Evolutionary conservation across 2,888 invertebrate genomes (phyloP).

Genomic region (Mimachlamys varia): DNA sequence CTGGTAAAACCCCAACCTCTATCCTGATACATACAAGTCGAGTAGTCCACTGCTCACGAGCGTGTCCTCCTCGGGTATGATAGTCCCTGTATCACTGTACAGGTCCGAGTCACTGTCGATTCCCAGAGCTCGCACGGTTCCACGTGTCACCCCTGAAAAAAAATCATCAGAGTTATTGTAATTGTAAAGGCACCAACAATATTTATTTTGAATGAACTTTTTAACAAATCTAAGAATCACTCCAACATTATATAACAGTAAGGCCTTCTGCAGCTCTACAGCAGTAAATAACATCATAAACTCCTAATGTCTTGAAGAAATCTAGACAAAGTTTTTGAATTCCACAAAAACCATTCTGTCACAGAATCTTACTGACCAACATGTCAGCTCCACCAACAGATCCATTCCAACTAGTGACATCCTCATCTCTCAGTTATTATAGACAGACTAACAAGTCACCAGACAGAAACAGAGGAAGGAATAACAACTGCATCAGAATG

Average conservation of each 20-base stretch:
- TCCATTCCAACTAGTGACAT: background rate
- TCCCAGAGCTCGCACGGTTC: conserved; percentile 43
- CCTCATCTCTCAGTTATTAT: background rate
- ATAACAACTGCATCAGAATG: background rate
- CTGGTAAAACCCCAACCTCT: too few species aligned
- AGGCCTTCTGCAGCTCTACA: too few species aligned
- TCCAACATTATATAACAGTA: background rate
- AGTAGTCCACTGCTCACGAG: conserved; percentile 35
- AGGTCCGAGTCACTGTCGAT: conserved; percentile 89
- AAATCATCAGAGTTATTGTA: background rate
- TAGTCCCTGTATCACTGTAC: conserved; percentile 82
- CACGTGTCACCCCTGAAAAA: conserved; percentile 51
- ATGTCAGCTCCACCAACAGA: background rate
- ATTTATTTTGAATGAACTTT: background rate
- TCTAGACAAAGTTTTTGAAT: background rate
- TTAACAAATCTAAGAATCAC: background rate
- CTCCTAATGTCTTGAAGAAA: too few species aligned
- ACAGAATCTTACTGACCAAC: background rate
- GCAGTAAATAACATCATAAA: background rate
- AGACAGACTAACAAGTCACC: background rate
- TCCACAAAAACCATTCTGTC: background rate
- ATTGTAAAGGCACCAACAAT: background rate
- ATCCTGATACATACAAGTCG: background rate
- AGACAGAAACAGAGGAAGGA: background rate
- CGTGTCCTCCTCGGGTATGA: conserved; percentile 51